Evolutionary conservation across 2,113 vertebrate species (phyloP), one percentile per base, ranked within the genome.

Genomic region (Rousettus leschenaultii): DNA sequence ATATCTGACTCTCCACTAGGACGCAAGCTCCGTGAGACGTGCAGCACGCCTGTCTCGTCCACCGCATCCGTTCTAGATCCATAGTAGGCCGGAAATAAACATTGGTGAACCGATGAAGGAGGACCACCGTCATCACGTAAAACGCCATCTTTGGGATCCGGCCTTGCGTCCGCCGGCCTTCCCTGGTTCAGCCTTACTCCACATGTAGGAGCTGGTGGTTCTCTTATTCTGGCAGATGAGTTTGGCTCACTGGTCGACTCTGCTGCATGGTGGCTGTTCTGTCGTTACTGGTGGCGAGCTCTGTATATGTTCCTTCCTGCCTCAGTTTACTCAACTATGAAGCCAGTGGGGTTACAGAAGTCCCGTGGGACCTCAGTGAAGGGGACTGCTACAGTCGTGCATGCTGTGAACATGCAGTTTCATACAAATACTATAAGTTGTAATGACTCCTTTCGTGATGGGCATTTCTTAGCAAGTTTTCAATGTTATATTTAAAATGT

Each of bases 401-500:
- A 6, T 61, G 22, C n/a, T 73, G 38, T 63, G 65, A 84, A 84
- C 6, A 2, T 6, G 26, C 21, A 33, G 3, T 84, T 63, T 53
- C 79, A 75, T 84, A 18, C 43, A 74, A 51, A 43, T 18, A 40
- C 12, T 26, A 26, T 22, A 80, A 63, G 24, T 61, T 65, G 40
- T 74, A 13, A 65, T 6, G 68, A 63, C 68, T 75, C 43, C 24
- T 53, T 91, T 70, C 5, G 2, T 73, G 51, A n/a, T 26, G 55
- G 79, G 43, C n/a, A 92, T 63, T 74, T 61, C n/a, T 63, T 75
- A 92, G 68, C 55, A 75, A 40, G 21, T 19, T 84, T 38, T 43
- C 26, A 33, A 53, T 43, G n/a, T 48, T 21, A 8, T 61, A 38
- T 40, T 48, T 83, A 83, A 83, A 71, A 73, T 38, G 11, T 73